Percentiles rank a stretch among this genome's conserved stretches.
Conservation (phyloP, 2,888 invertebrate species). For the Torymus aiolomorphi region DNA sequence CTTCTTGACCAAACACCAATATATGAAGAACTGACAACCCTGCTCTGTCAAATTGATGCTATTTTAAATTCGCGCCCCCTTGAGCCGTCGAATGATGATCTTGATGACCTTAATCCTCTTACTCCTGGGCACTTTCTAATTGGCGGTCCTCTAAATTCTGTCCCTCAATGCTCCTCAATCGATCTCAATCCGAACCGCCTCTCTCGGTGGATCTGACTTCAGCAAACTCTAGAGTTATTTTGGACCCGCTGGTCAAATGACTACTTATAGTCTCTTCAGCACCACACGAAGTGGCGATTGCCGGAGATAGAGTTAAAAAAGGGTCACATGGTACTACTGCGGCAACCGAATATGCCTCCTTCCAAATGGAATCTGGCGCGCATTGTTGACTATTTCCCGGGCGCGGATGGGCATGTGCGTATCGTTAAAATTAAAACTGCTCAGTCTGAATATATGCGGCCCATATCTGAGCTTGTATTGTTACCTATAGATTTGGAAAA, state of each 20-base stretch:
- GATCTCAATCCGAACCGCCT: too few species aligned
- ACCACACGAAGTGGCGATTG: neutral
- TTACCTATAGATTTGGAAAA: neutral
- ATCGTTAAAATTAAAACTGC: neutral
- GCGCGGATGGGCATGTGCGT: neutral
- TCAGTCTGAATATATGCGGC: neutral
- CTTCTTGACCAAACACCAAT: too few species aligned
- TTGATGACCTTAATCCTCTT: too few species aligned
- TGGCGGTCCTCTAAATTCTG: too few species aligned
- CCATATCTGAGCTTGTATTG: neutral
- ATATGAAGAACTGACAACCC: too few species aligned
- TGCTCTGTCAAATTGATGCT: too few species aligned
- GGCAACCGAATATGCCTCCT: neutral
- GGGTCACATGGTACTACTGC: neutral
- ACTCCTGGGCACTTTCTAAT: too few species aligned
- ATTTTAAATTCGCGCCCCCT: too few species aligned
- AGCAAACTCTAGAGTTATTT: too few species aligned
- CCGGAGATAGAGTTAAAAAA: neutral
- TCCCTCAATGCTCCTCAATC: too few species aligned
- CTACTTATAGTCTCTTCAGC: neutral
- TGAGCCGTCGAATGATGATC: too few species aligned
- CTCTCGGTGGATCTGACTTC: too few species aligned
- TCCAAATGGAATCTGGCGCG: constrained; percentile 2
- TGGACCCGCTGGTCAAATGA: neutral
- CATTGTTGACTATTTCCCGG: neutral